Evolutionary conservation across 2,888 invertebrate species (phyloP).

Genomic region (Papilio elwesi): DNA sequence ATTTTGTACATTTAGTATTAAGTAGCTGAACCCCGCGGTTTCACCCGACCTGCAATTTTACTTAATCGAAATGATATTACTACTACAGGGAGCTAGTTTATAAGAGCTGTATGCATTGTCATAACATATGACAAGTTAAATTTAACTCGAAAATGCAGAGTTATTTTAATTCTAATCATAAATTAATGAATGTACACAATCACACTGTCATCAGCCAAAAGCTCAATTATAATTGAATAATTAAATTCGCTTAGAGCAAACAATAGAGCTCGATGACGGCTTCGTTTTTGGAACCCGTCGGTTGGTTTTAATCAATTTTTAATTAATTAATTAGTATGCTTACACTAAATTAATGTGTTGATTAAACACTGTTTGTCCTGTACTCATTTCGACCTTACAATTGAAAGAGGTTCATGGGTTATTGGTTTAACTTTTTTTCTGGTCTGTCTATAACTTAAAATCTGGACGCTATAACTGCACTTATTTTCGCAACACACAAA

Average conservation of each 20-base stretch:
- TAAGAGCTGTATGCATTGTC: too few species aligned
- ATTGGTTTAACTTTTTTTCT: too few species aligned
- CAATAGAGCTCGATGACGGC: background rate
- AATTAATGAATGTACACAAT: conserved; percentile 14
- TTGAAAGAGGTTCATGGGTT: background rate
- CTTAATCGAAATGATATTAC: too few species aligned
- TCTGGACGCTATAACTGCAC: too few species aligned
- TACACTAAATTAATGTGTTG: background rate
- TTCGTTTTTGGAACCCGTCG: background rate
- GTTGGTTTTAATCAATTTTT: background rate
- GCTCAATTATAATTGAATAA: conserved; percentile 20
- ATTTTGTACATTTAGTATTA: conserved; percentile 4
- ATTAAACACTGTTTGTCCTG: background rate
- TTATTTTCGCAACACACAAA: too few species aligned
- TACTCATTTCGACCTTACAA: background rate
- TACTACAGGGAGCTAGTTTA: too few species aligned
- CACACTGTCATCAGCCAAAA: background rate
- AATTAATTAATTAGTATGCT: background rate
- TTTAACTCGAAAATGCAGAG: background rate
- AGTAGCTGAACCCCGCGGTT: too few species aligned
- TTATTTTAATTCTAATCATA: conserved; percentile 20
- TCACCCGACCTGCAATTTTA: too few species aligned
- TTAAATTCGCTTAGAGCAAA: conserved; percentile 20
- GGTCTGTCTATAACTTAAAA: too few species aligned
- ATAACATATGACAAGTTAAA: background rate